Conservation (phyloP, 1,140 invertebrate genomes). For the Trichonephila clavipes region DNA sequence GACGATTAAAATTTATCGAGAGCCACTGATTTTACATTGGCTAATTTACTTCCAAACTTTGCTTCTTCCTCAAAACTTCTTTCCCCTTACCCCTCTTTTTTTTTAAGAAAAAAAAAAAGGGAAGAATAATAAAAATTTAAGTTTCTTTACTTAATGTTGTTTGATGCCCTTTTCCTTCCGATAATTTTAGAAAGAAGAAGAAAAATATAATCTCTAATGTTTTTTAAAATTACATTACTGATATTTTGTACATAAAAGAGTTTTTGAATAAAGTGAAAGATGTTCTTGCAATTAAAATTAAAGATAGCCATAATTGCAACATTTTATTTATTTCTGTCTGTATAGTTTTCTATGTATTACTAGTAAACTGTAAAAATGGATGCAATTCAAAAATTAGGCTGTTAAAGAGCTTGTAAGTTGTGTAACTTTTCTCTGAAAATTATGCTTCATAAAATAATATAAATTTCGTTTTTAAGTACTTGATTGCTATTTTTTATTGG, state of each 20-base stretch:
- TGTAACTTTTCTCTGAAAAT: too few species aligned
- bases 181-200: neutral
- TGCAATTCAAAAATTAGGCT: too few species aligned
- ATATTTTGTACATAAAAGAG: neutral
- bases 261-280: too few species aligned
- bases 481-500: too few species aligned
- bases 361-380: too few species aligned
- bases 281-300: too few species aligned
- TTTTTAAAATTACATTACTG: conserved; percentile 2
- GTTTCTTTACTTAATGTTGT: neutral
- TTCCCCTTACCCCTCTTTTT: neutral
- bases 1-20: conserved; percentile 50
- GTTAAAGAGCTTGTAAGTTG: too few species aligned
- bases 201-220: neutral
- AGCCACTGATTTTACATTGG: conserved; percentile 27
- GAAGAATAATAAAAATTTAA: neutral
- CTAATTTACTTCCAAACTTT: conserved; percentile 18
- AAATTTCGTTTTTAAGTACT: too few species aligned
- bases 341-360: too few species aligned
- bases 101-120: neutral
- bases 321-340: too few species aligned
- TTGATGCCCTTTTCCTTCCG: neutral
- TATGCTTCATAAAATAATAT: too few species aligned
- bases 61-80: neutral
- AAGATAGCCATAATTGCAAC: too few species aligned